phyloP scores from a whole-genome alignment of 2,113 vertebrate species.

The Rafetus swinhoei region DNA sequence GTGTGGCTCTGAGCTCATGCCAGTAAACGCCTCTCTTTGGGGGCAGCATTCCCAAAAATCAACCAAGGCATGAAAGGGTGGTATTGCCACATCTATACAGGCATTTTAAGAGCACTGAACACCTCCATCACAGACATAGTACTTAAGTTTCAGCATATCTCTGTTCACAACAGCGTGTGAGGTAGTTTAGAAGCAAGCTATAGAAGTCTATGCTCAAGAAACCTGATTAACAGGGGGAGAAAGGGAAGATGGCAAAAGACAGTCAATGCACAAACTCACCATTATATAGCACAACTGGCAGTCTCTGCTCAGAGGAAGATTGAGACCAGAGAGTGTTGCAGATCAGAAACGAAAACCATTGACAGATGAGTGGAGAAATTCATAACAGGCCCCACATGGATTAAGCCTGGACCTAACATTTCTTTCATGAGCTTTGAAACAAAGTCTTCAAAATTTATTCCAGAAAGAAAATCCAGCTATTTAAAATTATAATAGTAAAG shows the following conservation, averaged over 20 bases:
- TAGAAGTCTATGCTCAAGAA: not conserved
- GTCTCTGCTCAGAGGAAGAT: not conserved
- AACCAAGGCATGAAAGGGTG: not conserved
- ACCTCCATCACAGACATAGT: not conserved
- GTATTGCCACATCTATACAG: not conserved
- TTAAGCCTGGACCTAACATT: not conserved
- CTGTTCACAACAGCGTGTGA: slow-evolving; percentile 47
- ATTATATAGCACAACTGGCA: not conserved
- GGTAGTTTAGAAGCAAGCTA: slow-evolving; percentile 53
- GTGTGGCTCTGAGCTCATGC: not conserved
- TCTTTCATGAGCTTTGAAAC: not conserved
- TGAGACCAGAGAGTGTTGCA: not conserved
- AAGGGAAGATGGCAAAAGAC: not conserved
- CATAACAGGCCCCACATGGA: not conserved
- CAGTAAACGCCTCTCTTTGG: not conserved
- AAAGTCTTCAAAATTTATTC: not conserved
- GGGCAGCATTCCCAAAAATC: not conserved
- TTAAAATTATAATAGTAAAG: not conserved
- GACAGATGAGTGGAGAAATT: not conserved
- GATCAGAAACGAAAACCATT: slow-evolving; percentile 6
- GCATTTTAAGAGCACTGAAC: not conserved
- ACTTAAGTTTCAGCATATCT: slow-evolving; percentile 1
- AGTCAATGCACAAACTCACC: not conserved
- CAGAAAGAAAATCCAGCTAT: not conserved
- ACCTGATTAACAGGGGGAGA: not conserved